Base-by-base conservation (phyloP, 2,113 vertebrate genomes). In the Girardinichthys multiradiatus region DNA sequence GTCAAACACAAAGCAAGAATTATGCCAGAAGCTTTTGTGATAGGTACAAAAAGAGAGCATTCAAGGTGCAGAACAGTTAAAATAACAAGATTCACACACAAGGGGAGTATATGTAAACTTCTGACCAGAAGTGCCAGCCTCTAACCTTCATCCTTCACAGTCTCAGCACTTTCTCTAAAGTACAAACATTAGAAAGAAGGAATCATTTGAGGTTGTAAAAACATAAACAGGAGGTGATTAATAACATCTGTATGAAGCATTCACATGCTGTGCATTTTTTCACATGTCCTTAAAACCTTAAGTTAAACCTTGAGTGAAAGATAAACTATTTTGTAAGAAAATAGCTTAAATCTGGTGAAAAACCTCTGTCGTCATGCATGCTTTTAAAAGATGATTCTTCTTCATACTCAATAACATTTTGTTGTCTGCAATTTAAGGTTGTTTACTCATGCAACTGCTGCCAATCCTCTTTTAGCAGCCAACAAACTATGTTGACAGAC, bases 391-490 rank as follows among this genome's bases (percentile, higher is more conserved):
- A n/a, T n/a, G n/a, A n/a, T n/a, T 51, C 21, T 54, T n/a, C 48
- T n/a, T 54, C 24, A 54, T 24, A 54, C 48, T 54, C 2, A 54
- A 54, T 6, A n/a, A 26, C 19, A 65, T 57, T 33, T 75, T 0
- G 4, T 27, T 2, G 33, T 57, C 72, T 2, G 81, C 33, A 59
- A 45, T 59, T 48, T 42, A 13, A 63, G 7, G 58, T 13, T 11
- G 31, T 37, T 72, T 33, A 21, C 17, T 62, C 27, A 84, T 70
- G 48, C 79, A 63, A 21, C 76, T 24, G 73, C 64, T 21, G 71
- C 77, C 80, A 75, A 88, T 83, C 77, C 75, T 74, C 64, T 73
- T 74, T 67, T 1, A 70, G 75, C 67, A 28, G 60, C 39, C 59
- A 28, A 62, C 39, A 45, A n/a, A 75, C 39, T 69, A 39, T 71